Conservation (phyloP, 37 sponge, comb jelly and placozoan genomes). For the Chondrilla cf. caribensis region DNA sequence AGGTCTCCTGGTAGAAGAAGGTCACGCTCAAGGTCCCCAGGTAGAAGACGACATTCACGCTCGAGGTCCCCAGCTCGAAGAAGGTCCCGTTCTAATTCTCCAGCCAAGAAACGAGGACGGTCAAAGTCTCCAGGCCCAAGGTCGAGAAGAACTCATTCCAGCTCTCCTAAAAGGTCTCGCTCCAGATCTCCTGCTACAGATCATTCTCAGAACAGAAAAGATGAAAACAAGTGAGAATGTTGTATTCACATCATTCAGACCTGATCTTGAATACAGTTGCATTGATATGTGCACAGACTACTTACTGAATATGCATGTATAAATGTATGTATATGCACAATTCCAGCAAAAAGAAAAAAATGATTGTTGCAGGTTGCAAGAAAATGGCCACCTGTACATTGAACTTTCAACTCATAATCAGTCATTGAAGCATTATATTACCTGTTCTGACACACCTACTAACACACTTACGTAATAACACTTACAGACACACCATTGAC, state of each 20-base stretch:
- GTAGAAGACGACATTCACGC: constrained; percentile 2
- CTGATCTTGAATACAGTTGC: no score
- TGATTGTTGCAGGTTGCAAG: no score
- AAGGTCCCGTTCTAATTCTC: constrained; percentile 1
- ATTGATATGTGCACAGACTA: neutral
- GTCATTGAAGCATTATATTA: no score
- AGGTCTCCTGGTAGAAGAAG: constrained; percentile 3
- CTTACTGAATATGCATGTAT: neutral
- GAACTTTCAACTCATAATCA: no score
- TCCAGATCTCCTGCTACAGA: neutral
- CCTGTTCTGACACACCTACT: no score
- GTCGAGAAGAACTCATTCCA: neutral
- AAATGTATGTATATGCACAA: neutral
- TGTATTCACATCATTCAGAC: neutral
- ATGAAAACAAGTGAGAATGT: neutral
- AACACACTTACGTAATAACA: no score
- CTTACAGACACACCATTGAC: no score
- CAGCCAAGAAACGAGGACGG: neutral
- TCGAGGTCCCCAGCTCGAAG: neutral
- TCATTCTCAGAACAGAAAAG: no score
- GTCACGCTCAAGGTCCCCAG: neutral
- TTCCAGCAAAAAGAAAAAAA: no score
- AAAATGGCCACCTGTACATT: no score
- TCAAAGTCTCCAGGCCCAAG: neutral
- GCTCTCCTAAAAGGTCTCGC: neutral